Evolutionary conservation across 30 jellyfish, hydroid and myxozoan genomes (phyloP), one percentile per base, ranked within the genome.

Genomic region (Clytia hemisphaerica): DNA sequence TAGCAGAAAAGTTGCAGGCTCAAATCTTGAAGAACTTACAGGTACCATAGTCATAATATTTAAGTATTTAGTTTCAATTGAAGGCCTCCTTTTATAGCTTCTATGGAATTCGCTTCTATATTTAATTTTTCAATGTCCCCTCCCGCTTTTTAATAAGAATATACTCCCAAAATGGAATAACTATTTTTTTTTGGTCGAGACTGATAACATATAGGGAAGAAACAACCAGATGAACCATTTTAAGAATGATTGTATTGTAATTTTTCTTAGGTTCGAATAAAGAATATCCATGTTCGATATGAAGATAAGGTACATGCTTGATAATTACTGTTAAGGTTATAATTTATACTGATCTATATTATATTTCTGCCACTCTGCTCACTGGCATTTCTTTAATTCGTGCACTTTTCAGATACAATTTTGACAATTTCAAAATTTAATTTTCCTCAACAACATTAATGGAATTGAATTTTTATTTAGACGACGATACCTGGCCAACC

Each of bases 1-100:
- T 75, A 4, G 25, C 71, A 27, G 87, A 75, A 40, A 75, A 75
- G 38, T 55, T 75, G 6, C 61, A 49, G 35, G 87, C 84, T 18
- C 87, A 75, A 61, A 58, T 75, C 22, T 19, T 75, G 15, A 75
- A 75, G 38, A 75, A 75, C 42, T 9, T 75, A 7, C 87, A 75
- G 87, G 87, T 75, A 69, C 0, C 22, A 15, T 63, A 2, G 22
- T 18, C 18, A n/a, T n/a, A n/a, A n/a, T n/a, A n/a, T n/a, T n/a
- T n/a, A n/a, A n/a, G n/a, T n/a, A n/a, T n/a, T n/a, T n/a, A n/a
- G n/a, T n/a, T n/a, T n/a, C n/a, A n/a, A n/a, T n/a, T n/a, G n/a
- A n/a, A n/a, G n/a, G n/a, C n/a, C n/a, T n/a, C n/a, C n/a, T n/a
- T n/a, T n/a, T n/a, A n/a, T n/a, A n/a, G n/a, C n/a, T n/a, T n/a